Conservation (phyloP, 2,888 invertebrate species). For the Leuctra nigra region DNA sequence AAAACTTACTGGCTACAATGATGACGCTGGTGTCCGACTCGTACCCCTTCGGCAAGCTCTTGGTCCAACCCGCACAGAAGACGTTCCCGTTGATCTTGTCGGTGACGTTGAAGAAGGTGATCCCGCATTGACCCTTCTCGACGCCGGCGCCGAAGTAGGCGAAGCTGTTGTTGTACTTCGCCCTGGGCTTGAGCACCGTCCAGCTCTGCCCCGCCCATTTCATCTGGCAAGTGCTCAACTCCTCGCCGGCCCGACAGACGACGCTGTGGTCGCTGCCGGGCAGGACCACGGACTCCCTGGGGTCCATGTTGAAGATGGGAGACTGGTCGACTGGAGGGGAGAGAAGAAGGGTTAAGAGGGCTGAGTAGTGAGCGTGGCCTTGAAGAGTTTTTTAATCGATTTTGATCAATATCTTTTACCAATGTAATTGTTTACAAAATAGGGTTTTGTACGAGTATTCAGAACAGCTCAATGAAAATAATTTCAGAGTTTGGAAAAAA, state of each 20-base stretch:
- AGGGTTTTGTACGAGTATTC: no score
- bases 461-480: no score
- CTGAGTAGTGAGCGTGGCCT: no score
- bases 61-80: background rate
- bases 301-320: background rate
- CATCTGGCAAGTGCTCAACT: background rate
- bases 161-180: background rate
- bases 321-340: background rate
- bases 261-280: background rate
- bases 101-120: background rate
- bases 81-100: background rate
- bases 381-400: no score
- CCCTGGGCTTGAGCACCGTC: background rate
- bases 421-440: no score
- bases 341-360: no score
- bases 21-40: background rate
- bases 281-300: background rate
- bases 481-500: no score
- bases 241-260: background rate
- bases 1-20: background rate
- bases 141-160: background rate
- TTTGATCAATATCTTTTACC: no score
- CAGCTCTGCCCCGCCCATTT: background rate
- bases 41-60: background rate
- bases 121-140: conserved; percentile 2